Evolutionary conservation across 2,797 vertebrate species (phyloP).

Genomic region (Centroberyx gerrardi): DNA sequence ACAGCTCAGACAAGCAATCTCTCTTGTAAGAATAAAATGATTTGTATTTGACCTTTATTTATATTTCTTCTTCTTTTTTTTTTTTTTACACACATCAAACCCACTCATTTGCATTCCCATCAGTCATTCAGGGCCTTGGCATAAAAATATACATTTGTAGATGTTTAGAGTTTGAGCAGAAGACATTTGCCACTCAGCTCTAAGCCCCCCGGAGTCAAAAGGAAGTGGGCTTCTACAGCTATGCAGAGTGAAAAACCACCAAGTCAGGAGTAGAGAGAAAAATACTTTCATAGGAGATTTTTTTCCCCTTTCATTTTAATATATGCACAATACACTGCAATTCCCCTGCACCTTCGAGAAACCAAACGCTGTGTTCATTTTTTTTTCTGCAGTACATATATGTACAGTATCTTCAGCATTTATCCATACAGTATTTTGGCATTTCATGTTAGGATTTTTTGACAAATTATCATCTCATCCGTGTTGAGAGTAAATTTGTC

Average conservation of each 20-base stretch:
- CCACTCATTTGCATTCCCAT: constrained; percentile 40
- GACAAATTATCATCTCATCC: background rate
- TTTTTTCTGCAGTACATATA: background rate
- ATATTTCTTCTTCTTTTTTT: background rate
- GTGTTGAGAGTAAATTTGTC: too few relatives aligned
- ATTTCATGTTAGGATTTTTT: background rate
- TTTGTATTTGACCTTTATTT: constrained; percentile 18
- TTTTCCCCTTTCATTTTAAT: constrained; percentile 28
- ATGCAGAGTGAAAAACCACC: constrained; percentile 44
- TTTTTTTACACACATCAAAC: constrained; percentile 31
- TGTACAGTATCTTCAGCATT: background rate
- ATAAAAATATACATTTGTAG: constrained; percentile 32
- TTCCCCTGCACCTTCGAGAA: constrained; percentile 24
- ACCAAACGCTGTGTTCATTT: background rate
- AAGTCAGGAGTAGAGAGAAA: constrained; percentile 23
- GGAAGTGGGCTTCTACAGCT: constrained; percentile 64
- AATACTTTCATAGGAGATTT: constrained; percentile 24
- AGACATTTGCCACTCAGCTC: constrained; percentile 22
- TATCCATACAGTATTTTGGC: background rate
- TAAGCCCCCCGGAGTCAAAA: constrained; percentile 36
- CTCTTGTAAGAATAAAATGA: background rate
- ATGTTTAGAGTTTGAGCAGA: constrained; percentile 14
- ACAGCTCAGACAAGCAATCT: background rate
- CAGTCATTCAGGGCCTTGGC: constrained; percentile 53
- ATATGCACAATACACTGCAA: constrained; percentile 1